Conservation (phyloP, 1,140 invertebrate species). For the Oscheius sp. region DNA sequence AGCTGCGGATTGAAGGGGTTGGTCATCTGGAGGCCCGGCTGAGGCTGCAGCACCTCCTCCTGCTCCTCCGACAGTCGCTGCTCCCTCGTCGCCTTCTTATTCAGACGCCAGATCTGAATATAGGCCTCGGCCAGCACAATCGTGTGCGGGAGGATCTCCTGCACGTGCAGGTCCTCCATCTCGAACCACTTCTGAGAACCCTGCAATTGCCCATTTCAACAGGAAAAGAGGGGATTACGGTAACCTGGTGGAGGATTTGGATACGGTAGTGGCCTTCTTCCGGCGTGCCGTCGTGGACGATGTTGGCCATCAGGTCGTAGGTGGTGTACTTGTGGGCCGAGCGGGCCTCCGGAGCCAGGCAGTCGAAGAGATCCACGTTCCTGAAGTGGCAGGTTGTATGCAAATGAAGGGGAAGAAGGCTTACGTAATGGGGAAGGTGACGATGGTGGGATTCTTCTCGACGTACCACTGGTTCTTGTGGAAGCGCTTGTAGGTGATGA, state of each 20-base stretch:
- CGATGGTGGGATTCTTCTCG: conserved; percentile 99
- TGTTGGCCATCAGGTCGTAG: conserved; percentile 95
- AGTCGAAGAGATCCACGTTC: conserved; percentile 95
- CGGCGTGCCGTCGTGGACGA: conserved; percentile 96
- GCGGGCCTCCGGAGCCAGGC: conserved; percentile 68
- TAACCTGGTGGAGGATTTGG: conserved; percentile 90
- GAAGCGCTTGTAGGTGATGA: conserved; percentile 90
- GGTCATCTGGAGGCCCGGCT: not conserved
- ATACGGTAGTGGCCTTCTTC: conserved; percentile 88
- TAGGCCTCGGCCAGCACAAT: conserved; percentile 98
- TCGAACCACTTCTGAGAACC: conserved; percentile 81
- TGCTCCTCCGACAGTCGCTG: conserved; percentile 50
- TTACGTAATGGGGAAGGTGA: conserved; percentile 98
- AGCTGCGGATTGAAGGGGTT: not conserved
- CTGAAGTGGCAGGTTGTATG: too few species aligned
- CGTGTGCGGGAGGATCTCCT: conserved; percentile 96
- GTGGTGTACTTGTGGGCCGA: conserved; percentile 76
- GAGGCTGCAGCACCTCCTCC: too few species aligned
- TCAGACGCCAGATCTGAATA: conserved; percentile 73
- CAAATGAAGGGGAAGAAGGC: conserved; percentile 62
- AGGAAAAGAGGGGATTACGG: conserved; percentile 55
- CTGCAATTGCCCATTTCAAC: conserved; percentile 59
- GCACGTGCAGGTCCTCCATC: conserved; percentile 97
- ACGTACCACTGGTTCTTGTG: conserved; percentile 98
- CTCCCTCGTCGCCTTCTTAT: conserved; percentile 44